A percentile compares a stretch with the other conserved stretches of the same genome.
These are phyloP conservation scores for Aelia acuminata DNA, from an alignment of 2,888 invertebrate species.

Conservation along the genomic window DNA sequence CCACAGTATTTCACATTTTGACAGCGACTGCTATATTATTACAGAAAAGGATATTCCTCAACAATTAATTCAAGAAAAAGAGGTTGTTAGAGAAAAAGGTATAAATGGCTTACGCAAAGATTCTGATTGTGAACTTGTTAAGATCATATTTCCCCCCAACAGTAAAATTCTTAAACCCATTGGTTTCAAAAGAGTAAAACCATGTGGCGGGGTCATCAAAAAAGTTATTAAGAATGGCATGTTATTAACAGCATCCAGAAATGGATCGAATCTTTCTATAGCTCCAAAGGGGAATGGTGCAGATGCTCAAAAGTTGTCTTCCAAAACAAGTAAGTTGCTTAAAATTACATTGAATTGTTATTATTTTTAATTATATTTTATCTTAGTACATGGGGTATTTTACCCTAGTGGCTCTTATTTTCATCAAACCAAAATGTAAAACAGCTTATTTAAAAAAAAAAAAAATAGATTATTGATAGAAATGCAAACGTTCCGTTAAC, in stretches of 20 bases:
- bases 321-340: not conserved
- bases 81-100: not conserved
- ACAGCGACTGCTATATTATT: not conserved
- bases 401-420: too few species aligned
- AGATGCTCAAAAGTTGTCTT: not conserved
- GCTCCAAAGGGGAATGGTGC: not conserved
- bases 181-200: not conserved
- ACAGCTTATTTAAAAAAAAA: not conserved
- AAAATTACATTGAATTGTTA: not conserved
- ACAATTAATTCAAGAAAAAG: not conserved
- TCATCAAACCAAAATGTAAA: not conserved
- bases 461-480: too few species aligned
- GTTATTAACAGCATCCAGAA: not conserved
- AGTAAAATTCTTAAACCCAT: constrained; percentile 14
- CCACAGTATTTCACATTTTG: not conserved
- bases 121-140: constrained; percentile 32
- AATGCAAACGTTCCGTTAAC: too few species aligned
- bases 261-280: not conserved
- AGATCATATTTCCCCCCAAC: not conserved
- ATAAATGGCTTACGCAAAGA: not conserved
- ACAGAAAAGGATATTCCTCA: not conserved
- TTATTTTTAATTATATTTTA: not conserved
- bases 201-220: not conserved
- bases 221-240: constrained; percentile 22
- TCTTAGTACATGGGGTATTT: too few species aligned